A percentile compares a stretch with the other conserved stretches of the same genome.
Evolutionary conservation across 2,888 invertebrate genomes (phyloP).

Genomic region (Spodoptera littoralis): DNA sequence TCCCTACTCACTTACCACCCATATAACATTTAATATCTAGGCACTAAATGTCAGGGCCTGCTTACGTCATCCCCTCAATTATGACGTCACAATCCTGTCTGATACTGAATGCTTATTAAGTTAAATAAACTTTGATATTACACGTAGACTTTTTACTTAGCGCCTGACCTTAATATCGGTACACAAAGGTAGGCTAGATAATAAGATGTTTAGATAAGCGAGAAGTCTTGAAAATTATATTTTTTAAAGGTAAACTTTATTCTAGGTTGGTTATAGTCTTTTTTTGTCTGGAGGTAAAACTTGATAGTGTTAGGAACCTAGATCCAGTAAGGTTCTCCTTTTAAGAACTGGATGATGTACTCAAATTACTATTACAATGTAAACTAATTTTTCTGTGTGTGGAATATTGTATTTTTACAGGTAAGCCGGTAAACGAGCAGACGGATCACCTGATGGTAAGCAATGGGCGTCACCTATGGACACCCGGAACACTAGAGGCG

Average conservation of each 20-base stretch:
- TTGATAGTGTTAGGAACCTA: too few species aligned
- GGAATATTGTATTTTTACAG: too few species aligned
- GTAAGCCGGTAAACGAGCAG: too few species aligned
- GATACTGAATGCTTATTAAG: slow-evolving; percentile 15
- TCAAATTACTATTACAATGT: too few species aligned
- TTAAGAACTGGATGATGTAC: too few species aligned
- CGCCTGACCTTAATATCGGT: slow-evolving; percentile 22
- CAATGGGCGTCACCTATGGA: too few species aligned
- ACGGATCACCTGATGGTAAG: too few species aligned
- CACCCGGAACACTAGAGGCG: too few species aligned
- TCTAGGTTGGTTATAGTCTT: slow-evolving; percentile 2
- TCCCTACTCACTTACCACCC: slow-evolving; percentile 2
- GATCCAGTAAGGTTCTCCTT: too few species aligned
- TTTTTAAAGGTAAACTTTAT: slow-evolving; percentile 1
- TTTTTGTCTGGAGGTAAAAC: not conserved
- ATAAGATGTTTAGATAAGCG: slow-evolving; percentile 5
- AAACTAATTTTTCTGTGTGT: too few species aligned
- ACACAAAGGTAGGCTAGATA: slow-evolving; percentile 14
- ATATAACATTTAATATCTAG: slow-evolving; percentile 13
- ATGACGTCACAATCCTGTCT: slow-evolving; percentile 24
- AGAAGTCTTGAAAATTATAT: not conserved
- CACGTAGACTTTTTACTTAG: slow-evolving; percentile 35
- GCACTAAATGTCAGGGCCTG: slow-evolving; percentile 10
- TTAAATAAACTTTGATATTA: slow-evolving; percentile 31
- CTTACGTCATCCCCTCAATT: slow-evolving; percentile 11